Base-by-base conservation (phyloP, 1,140 invertebrate species). In the Papilio polytes region DNA sequence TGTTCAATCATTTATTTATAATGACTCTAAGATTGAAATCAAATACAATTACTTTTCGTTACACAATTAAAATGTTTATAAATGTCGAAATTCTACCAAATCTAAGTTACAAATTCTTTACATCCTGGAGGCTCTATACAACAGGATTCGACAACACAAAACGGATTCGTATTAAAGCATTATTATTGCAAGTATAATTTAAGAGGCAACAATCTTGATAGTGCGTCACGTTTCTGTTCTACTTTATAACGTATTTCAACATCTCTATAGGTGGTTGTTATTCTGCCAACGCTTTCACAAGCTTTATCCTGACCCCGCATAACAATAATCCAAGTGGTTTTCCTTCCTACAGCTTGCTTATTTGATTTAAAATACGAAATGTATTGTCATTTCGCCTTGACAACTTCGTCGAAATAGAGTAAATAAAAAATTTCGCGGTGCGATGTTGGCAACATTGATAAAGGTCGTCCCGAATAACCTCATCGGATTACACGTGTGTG, bases 351-450 rank as follows among this genome's bases (percentile, higher is more conserved):
- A 78, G 53, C 53, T 78, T 78, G 51, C 22, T 78, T 12, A 41
- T 78, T 20, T 12, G 3, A 20, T 78, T 59, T 36, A 78, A 70
- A 78, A 53, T 53, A 78, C 76, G 53, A 56, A 59, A 31, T 63
- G 36, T 78, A 78, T 41, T 56, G 12, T 56, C 76, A 53, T 36
- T 31, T 31, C 26, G 63, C 63, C 63, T 70, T 70, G 63, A 70
- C 63, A 63, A 53, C 31, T 41, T 78, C 26, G 51, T 78, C 83
- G 84, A 88, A 89, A 89, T 85, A 84, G 84, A 83, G 82, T 85
- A 83, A 87, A 88, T 80, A 86, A 81, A 87, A 85, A 83, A 84
- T 84, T 87, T 89, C 83, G 82, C 88, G 79, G 80, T 83, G 81
- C 80, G 83, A 82, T 86, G 84, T 85, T 85, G 83, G 83, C 80